Base-by-base conservation (phyloP, 2,888 invertebrate genomes). In the Andrena bicolor region DNA sequence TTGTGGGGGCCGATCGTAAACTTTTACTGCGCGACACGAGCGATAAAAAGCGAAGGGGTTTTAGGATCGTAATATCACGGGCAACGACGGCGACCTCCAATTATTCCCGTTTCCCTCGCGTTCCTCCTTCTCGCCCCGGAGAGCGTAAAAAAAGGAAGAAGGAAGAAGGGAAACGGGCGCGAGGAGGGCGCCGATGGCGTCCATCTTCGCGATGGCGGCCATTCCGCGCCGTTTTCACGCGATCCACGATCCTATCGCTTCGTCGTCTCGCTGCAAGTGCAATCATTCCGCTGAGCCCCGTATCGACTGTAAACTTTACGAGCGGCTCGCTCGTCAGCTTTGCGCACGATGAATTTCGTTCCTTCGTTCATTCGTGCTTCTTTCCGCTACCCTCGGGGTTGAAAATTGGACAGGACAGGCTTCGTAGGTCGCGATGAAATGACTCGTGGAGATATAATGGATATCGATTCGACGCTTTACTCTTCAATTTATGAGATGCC, bases 321-420 rank as follows among this genome's bases (percentile, higher is more conserved):
- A 72, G 61, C 26, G 10, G 23, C 16, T 5, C 16, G 41, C 41
- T 41, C 41, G 41, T 41, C 41, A 41, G 41, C 41, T 16, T 41
- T 1, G 41, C n/a, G 28, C 28, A 30, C 32, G 26, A 58, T 16
- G 16, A 8, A 51, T 30, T 56, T 4, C 10, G n/a, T 78, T 65
- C 68, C 56, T 64, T 77, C 72, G 63, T 68, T 77, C 72, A 6
- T 49, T 77, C 60, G 58, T 35, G 13, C 20, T 20, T n/a, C 30
- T 23, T 16, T 1, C n/a, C 26, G 16, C 10, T 8, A 41, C 58
- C 32, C 41, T 23, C 56, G 23, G 20, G 28, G 41, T 32, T 58
- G n/a, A 73, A 4, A 32, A 23, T 23, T 49, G 51, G 32, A 28
- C 16, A 72, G 83, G 83, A 83, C 83, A 83, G 83, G 83, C 83